phyloP scores from a whole-genome alignment of 35 echinoderm and acorn worm genomes.

The Stichopus chloronotus region DNA sequence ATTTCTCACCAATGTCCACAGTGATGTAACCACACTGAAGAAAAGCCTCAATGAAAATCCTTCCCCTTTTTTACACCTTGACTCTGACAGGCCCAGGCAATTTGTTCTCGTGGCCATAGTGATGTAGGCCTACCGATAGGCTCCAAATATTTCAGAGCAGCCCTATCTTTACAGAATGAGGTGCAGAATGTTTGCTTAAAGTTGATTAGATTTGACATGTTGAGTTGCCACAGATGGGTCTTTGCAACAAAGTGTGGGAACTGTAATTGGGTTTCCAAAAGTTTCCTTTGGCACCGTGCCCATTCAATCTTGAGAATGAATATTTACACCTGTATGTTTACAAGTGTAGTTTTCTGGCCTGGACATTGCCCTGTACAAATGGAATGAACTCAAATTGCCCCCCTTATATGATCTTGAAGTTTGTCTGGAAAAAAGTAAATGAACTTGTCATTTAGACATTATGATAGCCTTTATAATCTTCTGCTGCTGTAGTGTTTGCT shows the following conservation, averaged over 20 bases:
- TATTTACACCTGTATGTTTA: slow-evolving; percentile 6
- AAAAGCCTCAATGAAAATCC: too few relatives aligned
- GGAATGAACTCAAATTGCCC: not conserved
- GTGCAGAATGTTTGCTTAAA: not conserved
- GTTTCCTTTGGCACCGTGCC: not conserved
- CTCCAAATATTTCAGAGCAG: too few relatives aligned
- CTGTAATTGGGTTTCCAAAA: slow-evolving; percentile 3
- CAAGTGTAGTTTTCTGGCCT: not conserved
- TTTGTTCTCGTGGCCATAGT: too few relatives aligned
- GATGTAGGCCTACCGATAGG: too few relatives aligned
- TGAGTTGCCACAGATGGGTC: slow-evolving; percentile 16
- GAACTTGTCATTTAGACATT: not conserved
- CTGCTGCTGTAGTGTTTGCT: not conserved
- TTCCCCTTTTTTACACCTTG: too few relatives aligned
- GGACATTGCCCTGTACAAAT: slow-evolving; percentile 5
- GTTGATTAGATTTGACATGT: slow-evolving; percentile 14
- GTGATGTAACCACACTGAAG: too few relatives aligned
- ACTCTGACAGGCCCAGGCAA: too few relatives aligned
- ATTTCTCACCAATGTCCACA: too few relatives aligned
- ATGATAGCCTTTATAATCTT: not conserved
- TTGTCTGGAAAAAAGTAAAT: not conserved
- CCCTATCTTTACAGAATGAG: too few relatives aligned
- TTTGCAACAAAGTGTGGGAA: not conserved
- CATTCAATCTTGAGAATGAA: not conserved
- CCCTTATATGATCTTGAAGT: not conserved